Percentiles rank a stretch among this genome's conserved stretches.
These are phyloP conservation scores for Dasypogon diadema DNA, from an alignment of 2,888 invertebrate genomes.

Conservation along the genomic window DNA sequence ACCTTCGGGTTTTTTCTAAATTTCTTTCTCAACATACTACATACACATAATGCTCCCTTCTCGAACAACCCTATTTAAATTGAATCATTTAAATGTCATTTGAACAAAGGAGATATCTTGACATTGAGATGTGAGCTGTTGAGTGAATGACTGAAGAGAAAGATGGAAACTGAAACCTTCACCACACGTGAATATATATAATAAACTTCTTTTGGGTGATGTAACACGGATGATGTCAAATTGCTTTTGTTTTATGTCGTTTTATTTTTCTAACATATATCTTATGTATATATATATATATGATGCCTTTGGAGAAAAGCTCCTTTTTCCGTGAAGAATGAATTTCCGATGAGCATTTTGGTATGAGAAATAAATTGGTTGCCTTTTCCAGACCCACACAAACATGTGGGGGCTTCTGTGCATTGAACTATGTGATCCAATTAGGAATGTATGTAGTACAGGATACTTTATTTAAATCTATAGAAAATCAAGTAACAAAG, in stretches of 20 bases:
- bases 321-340: conserved; percentile 4
- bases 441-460: too few species aligned
- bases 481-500: too few species aligned
- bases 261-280: conserved; percentile 15
- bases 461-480: too few species aligned
- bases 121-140: neutral
- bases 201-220: conserved; percentile 12
- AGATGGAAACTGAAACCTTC: neutral
- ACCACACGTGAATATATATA: conserved; percentile 11
- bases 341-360: conserved; percentile 20
- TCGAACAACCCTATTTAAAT: too few species aligned
- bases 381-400: too few species aligned
- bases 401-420: too few species aligned
- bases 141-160: neutral
- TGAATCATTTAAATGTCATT: conserved; percentile 41
- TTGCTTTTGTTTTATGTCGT: conserved; percentile 24
- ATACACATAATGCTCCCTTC: too few species aligned
- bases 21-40: too few species aligned
- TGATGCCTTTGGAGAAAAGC: neutral
- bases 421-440: too few species aligned
- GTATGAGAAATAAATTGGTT: too few species aligned
- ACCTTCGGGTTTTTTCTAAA: too few species aligned
- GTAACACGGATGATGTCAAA: conserved; percentile 31
- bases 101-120: conserved; percentile 1
- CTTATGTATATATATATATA: too few species aligned